Conservation (phyloP, 1,140 invertebrate genomes). For the Uloborus diversus region DNA sequence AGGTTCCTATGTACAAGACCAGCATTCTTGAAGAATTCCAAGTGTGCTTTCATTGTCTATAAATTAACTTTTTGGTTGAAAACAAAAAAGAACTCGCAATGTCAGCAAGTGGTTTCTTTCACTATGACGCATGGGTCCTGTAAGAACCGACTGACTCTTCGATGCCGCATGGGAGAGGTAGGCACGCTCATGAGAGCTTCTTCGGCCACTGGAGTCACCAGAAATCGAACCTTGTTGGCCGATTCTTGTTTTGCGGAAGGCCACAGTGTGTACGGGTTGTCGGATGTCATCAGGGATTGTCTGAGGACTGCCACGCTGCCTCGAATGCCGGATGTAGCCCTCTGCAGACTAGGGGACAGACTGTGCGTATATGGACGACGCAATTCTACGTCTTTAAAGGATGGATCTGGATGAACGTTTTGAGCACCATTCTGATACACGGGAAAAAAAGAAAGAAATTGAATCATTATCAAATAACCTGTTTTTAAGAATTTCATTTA, state of each 20-base stretch:
- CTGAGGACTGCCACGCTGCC: constrained; percentile 28
- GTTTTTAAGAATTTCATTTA: neutral
- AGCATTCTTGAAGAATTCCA: too few relatives aligned
- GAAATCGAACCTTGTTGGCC: neutral
- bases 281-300: constrained; percentile 29
- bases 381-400: constrained; percentile 25
- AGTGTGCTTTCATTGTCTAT: too few relatives aligned
- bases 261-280: constrained; percentile 48
- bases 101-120: constrained; percentile 50
- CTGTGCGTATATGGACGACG: constrained; percentile 1
- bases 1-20: too few relatives aligned
- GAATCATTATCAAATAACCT: neutral
- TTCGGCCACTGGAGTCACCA: constrained; percentile 33
- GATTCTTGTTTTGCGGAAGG: neutral
- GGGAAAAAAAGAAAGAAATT: neutral
- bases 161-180: neutral
- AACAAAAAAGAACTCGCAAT: too few relatives aligned
- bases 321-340: neutral
- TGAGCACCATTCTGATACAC: neutral
- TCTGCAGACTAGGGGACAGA: neutral
- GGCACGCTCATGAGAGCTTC: constrained; percentile 1
- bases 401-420: neutral
- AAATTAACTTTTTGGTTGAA: too few relatives aligned
- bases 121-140: constrained; percentile 34
- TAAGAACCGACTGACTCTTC: constrained; percentile 38